Percentiles rank a stretch among this genome's conserved stretches.
phyloP scores from a whole-genome alignment of 2,888 invertebrate species.

The Sminthurinus aureus region DNA sequence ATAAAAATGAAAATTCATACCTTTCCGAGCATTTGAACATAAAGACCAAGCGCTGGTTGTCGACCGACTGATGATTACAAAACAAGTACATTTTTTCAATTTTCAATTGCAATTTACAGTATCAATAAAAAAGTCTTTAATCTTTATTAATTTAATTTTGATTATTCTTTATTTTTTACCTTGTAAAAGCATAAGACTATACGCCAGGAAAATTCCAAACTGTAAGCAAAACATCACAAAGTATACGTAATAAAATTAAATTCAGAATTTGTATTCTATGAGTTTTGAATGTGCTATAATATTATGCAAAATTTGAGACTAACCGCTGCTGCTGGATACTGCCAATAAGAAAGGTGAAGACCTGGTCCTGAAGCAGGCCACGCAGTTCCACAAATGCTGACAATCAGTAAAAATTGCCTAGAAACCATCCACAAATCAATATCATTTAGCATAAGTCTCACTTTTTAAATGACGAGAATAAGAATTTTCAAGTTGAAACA shows the following conservation, averaged over 20 bases:
- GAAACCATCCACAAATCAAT: background rate
- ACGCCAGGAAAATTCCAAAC: constrained; percentile 57
- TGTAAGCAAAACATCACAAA: constrained; percentile 17
- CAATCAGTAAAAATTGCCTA: constrained; percentile 54
- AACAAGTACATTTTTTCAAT: background rate
- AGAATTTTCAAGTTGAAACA: background rate
- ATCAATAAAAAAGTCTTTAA: no score
- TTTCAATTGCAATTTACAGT: constrained; percentile 17
- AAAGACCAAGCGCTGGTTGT: constrained; percentile 85
- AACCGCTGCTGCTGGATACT: constrained; percentile 58
- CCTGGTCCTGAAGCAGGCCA: constrained; percentile 45
- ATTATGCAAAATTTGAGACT: constrained; percentile 4
- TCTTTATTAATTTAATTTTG: background rate
- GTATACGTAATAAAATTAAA: background rate
- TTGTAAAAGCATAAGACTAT: constrained; percentile 57
- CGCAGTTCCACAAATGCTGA: constrained; percentile 48
- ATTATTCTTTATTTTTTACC: constrained; percentile 2
- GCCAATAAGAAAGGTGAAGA: constrained; percentile 51
- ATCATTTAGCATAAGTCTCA: background rate
- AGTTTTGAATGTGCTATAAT: no score
- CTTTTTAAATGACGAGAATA: background rate
- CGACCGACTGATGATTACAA: constrained; percentile 77
- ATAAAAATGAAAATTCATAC: constrained; percentile 34
- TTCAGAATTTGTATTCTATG: no score
- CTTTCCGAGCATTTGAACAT: constrained; percentile 83